Evolutionary conservation across 2,797 vertebrate species (phyloP).

Genomic region (Ceryle rudis): DNA sequence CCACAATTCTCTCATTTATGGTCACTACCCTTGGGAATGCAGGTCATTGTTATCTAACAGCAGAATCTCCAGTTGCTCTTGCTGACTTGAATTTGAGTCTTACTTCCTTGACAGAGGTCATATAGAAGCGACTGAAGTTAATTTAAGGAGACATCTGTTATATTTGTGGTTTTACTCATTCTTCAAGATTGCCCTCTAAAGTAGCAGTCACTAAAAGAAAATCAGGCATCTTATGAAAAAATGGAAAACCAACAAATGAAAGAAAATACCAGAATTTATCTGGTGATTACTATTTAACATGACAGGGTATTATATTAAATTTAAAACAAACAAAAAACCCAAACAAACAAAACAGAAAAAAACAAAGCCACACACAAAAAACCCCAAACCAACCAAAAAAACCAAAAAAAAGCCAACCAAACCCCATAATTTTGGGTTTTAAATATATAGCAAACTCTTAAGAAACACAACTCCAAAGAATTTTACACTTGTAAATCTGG

Average conservation of each 20-base stretch:
- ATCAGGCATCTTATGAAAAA: background rate
- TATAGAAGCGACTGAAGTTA: conserved; percentile 75
- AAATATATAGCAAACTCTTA: background rate
- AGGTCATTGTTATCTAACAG: conserved; percentile 76
- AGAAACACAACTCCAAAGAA: background rate
- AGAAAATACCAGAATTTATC: background rate
- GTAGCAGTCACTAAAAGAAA: conserved; percentile 61
- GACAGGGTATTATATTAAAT: background rate
- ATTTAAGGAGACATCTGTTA: conserved; percentile 81
- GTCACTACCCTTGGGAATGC: conserved; percentile 73
- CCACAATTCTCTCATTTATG: conserved; percentile 59
- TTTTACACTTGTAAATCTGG: background rate
- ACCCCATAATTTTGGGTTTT: background rate
- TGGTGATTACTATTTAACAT: background rate
- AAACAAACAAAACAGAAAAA: background rate
- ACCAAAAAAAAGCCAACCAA: background rate
- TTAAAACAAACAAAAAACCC: background rate
- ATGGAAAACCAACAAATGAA: background rate
- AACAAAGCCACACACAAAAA: background rate
- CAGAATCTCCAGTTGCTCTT: conserved; percentile 73
- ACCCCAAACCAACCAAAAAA: background rate
- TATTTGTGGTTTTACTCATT: conserved; percentile 76
- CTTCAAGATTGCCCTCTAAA: conserved; percentile 73
- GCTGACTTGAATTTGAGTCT: conserved; percentile 68
- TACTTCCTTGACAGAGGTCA: conserved; percentile 80